Evolutionary conservation across 2,797 vertebrate genomes (phyloP).

Genomic region (Vipera latastei): DNA sequence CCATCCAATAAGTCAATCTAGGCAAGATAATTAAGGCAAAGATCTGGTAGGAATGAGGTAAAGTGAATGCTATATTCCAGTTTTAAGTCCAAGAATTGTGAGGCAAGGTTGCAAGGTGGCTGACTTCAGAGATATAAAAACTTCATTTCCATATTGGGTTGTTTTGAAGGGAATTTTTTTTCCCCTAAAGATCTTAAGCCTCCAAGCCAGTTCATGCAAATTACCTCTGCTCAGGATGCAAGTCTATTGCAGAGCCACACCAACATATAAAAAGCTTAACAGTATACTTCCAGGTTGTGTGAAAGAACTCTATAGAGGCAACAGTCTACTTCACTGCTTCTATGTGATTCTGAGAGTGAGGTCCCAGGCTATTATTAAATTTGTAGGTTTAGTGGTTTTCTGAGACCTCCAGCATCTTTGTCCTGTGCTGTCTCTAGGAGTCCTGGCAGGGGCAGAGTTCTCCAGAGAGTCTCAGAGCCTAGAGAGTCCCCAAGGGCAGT

Average conservation of each 20-base stretch:
- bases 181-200: not conserved
- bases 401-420: not conserved
- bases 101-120: not conserved
- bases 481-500: not conserved
- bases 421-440: not conserved
- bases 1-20: not conserved
- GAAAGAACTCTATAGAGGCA: not conserved
- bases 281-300: not conserved
- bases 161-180: not conserved
- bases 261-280: not conserved
- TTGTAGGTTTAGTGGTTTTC: not conserved
- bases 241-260: not conserved
- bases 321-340: not conserved
- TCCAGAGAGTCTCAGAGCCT: not conserved
- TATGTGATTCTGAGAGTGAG: not conserved
- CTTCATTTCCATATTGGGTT: not conserved
- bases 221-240: not conserved
- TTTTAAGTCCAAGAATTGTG: not conserved
- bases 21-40: not conserved
- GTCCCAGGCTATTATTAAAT: not conserved
- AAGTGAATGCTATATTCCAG: not conserved
- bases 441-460: not conserved
- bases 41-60: not conserved
- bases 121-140: not conserved
- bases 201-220: not conserved